phyloP scores from a whole-genome alignment of 2,797 vertebrate species.

The Gadopsis marmoratus region DNA sequence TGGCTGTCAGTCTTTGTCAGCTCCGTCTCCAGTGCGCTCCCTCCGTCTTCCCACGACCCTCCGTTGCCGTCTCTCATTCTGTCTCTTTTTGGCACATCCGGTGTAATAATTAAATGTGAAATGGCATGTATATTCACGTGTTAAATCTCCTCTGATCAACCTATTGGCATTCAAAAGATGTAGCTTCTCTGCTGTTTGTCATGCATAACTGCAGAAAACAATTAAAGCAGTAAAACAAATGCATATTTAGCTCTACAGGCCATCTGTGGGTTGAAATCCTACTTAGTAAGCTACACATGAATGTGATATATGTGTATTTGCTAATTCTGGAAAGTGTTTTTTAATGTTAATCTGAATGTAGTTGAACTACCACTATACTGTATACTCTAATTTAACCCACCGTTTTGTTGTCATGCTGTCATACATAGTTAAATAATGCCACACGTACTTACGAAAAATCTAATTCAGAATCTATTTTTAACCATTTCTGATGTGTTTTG shows the following conservation, averaged over 20 bases:
- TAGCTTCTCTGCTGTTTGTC: not conserved
- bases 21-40: constrained; percentile 29
- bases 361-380: not conserved
- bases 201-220: not conserved
- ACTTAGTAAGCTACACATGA: not conserved
- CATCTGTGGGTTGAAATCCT: not conserved
- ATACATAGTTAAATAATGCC: not conserved
- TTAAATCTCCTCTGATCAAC: not conserved
- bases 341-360: not conserved
- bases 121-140: not conserved
- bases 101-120: not conserved
- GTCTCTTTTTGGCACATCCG: constrained; percentile 17
- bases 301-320: not conserved
- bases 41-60: constrained; percentile 35
- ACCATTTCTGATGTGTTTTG: not conserved
- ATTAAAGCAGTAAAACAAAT: constrained; percentile 2
- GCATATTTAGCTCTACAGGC: not conserved
- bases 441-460: not conserved
- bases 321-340: not conserved
- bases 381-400: not conserved
- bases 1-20: constrained; percentile 66
- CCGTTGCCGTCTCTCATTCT: constrained; percentile 33
- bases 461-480: not conserved
- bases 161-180: not conserved
- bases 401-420: not conserved